Evolutionary conservation across 2,797 vertebrate genomes (phyloP).

Genomic region (Sciurus carolinensis): DNA sequence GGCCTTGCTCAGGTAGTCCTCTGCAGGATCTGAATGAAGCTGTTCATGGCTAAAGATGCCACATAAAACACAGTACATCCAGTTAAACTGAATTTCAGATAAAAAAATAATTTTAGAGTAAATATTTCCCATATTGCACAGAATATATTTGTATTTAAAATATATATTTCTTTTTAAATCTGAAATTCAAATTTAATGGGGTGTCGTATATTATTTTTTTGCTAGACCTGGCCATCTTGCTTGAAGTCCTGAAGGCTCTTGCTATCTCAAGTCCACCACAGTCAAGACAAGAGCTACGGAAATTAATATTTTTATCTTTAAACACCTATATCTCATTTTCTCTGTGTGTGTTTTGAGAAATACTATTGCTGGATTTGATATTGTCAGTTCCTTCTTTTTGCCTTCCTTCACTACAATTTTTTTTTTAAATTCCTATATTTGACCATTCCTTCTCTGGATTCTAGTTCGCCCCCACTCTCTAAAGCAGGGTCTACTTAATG

Average conservation of each 20-base stretch:
- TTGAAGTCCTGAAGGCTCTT: not conserved
- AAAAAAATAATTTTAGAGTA: conserved; percentile 17
- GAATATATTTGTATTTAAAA: not conserved
- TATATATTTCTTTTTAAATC: not conserved
- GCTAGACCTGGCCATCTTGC: not conserved
- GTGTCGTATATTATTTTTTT: not conserved
- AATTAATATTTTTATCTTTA: not conserved
- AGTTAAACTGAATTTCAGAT: conserved; percentile 8
- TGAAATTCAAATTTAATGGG: conserved; percentile 46
- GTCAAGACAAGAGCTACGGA: not conserved
- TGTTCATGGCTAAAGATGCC: not conserved
- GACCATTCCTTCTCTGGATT: not conserved
- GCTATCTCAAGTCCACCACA: not conserved
- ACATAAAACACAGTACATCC: conserved; percentile 7
- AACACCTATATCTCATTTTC: not conserved
- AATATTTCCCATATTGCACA: not conserved
- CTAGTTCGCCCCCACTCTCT: not conserved
- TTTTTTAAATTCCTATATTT: not conserved
- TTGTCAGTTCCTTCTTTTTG: not conserved
- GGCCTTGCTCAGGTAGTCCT: not conserved
- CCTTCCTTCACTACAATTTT: not conserved
- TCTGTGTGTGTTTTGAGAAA: not conserved
- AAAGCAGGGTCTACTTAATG: not conserved
- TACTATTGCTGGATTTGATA: not conserved
- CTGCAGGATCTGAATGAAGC: not conserved